Evolutionary conservation across 1,140 invertebrate species (phyloP), one percentile per base, ranked within the genome.

Genomic region (Stegodyphus dumicola): DNA sequence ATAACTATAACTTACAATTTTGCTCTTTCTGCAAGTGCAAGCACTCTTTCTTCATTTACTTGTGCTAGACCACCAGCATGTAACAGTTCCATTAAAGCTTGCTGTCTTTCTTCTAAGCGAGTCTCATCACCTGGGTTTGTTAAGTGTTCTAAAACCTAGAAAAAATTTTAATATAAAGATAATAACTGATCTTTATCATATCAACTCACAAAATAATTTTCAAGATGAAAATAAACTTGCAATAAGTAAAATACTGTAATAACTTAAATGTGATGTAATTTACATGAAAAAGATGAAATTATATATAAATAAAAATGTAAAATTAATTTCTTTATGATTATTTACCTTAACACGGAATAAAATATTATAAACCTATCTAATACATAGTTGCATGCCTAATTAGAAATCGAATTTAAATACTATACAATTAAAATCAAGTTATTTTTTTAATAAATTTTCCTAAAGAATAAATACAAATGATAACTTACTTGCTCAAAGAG

Each of bases 51-150:
- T 79, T 91, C 90, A 75, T 93, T 91, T 91, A 93, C 94, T 89
- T 93, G 92, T 48, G 87, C 78, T 6, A 96, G 88, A 87, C 94
- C 94, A 69, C 94, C 93, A 17, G 93, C 93, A 56, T 93, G 91
- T 6, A 96, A 89, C n/a, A 97, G 90, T 89, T 95, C 94, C 76
- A 97, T 90, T 89, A 96, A 91, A 6, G 95, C 94, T 88, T 95
- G 95, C 90, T 97, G 95, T 73, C 95, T 91, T 89, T 96, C 95
- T 87, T 94, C 93, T 79, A 93, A 91, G 70, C 93, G 91, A 65
- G 92, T 91, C 85, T 92, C 91, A 88, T 93, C 90, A 85, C 91
- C 88, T 13, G 92, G 89, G 6, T 90, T 87, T 54, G 91, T 91
- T 18, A 93, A 88, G 88, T 91, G 90, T 71, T 92, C 90, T 48